Evolutionary conservation across 2,888 invertebrate species (phyloP), one percentile per base, ranked within the genome.

Genomic region (Sepiola atlantica): DNA sequence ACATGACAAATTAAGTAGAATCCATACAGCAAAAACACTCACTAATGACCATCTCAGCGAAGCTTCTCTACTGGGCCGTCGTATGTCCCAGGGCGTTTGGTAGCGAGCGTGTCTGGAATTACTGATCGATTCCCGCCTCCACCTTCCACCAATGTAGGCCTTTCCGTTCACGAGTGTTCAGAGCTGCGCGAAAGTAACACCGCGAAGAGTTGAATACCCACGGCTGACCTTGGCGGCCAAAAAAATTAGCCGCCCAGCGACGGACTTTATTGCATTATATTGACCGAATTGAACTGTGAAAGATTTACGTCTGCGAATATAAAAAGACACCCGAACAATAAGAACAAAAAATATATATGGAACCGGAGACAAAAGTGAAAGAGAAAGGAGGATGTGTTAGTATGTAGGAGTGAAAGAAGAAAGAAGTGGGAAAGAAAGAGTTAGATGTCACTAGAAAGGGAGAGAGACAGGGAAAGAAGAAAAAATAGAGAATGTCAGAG

Each of bases 1-100:
- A 77, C 77, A 77, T 77, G 77, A 77, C 77, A 77, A 77, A 77
- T 77, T 77, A 77, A 77, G 77, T 77, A n/a, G n/a, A 77, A 77
- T 77, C 77, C 32, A n/a, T n/a, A 77, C 14, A 32, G 77, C n/a
- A 77, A 77, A 77, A 77, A 77, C 77, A 77, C 32, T 77, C 77
- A n/a, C 77, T 77, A 77, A 77, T n/a, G 77, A 77, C n/a, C n/a
- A 77, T n/a, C 77, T 77, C 77, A 14, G n/a, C 77, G 32, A 77
- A 32, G 32, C n/a, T 18, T 16, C 77, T 32, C 77, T 77, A 32
- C 77, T 77, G 77, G 77, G 77, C 77, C 77, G 16, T n/a, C n/a
- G 77, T 77, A 77, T 77, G n/a, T 77, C 77, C 77, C 77, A 77
- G 18, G 77, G 77, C 77, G 16, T 77, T 77, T 77, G 77, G 77